Evolutionary conservation across 2,113 vertebrate species (phyloP).

Genomic region (Bagarius yarrelli): DNA sequence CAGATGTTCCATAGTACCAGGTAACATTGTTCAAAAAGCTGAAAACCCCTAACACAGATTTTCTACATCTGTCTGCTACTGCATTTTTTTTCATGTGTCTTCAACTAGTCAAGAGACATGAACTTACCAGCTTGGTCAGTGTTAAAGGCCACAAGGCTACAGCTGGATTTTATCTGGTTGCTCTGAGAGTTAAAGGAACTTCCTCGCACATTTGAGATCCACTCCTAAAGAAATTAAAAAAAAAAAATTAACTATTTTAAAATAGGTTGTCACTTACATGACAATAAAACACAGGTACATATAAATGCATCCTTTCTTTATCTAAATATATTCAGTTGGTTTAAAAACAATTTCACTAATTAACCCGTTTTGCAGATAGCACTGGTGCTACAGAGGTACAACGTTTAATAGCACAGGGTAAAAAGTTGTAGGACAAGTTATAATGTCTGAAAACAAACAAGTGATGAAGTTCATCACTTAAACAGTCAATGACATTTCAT

Average conservation of each 20-base stretch:
- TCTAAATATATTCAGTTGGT: too few relatives aligned
- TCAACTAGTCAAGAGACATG: neutral
- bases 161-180: slow-evolving; percentile 84
- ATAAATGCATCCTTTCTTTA: too few relatives aligned
- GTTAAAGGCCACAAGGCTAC: slow-evolving; percentile 80
- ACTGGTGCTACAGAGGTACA: too few relatives aligned
- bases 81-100: neutral
- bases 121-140: slow-evolving; percentile 78
- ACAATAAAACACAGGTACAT: too few relatives aligned
- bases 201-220: slow-evolving; percentile 79
- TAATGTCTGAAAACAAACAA: too few relatives aligned
- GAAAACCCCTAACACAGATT: neutral
- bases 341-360: too few relatives aligned
- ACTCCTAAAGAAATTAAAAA: slow-evolving; percentile 70
- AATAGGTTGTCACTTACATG: too few relatives aligned
- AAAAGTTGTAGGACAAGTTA: too few relatives aligned
- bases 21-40: neutral
- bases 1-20: neutral
- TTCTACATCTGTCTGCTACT: neutral
- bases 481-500: too few relatives aligned
- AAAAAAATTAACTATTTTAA: neutral
- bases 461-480: too few relatives aligned
- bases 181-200: slow-evolving; percentile 72
- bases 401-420: too few relatives aligned
- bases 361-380: too few relatives aligned